Percentiles rank a stretch among this genome's conserved stretches.
Evolutionary conservation across 1,140 invertebrate species (phyloP).

Genomic region (Trachymyrmex cornetzi): DNA sequence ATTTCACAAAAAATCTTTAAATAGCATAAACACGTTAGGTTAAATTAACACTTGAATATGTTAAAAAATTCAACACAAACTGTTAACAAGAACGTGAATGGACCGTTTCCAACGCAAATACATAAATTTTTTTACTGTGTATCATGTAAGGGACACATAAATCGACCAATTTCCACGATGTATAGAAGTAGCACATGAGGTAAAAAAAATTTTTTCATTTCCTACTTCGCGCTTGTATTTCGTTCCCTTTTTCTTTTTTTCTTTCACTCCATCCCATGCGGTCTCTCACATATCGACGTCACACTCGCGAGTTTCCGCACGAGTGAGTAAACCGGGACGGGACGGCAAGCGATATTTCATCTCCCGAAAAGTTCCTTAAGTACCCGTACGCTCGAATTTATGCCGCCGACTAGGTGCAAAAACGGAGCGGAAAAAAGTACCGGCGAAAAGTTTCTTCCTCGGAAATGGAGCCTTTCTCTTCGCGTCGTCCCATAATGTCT

Average conservation of each 20-base stretch:
- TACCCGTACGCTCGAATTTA: constrained; percentile 55
- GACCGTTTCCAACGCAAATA: too few species aligned
- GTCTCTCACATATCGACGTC: constrained; percentile 33
- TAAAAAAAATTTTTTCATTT: constrained; percentile 47
- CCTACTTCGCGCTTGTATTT: constrained; percentile 9
- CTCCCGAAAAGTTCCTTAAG: constrained; percentile 62
- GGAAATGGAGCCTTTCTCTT: constrained; percentile 7
- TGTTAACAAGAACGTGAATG: too few species aligned
- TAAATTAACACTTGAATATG: too few species aligned
- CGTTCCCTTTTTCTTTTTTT: background rate
- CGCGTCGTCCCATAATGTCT: constrained; percentile 1
- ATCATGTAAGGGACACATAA: background rate
- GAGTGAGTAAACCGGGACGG: constrained; percentile 34
- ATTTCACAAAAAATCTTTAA: too few species aligned
- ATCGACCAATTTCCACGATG: background rate
- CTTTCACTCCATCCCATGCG: background rate
- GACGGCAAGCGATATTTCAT: constrained; percentile 63
- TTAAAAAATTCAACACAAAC: too few species aligned
- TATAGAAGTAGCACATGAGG: background rate
- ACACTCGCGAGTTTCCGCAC: constrained; percentile 16
- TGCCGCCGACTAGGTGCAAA: constrained; percentile 14
- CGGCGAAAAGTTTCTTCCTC: constrained; percentile 35
- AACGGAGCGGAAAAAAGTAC: constrained; percentile 37
- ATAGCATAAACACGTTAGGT: too few species aligned
- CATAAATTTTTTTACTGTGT: too few species aligned